phyloP scores from a whole-genome alignment of 1,140 invertebrate species.

The Venturia canescens region DNA sequence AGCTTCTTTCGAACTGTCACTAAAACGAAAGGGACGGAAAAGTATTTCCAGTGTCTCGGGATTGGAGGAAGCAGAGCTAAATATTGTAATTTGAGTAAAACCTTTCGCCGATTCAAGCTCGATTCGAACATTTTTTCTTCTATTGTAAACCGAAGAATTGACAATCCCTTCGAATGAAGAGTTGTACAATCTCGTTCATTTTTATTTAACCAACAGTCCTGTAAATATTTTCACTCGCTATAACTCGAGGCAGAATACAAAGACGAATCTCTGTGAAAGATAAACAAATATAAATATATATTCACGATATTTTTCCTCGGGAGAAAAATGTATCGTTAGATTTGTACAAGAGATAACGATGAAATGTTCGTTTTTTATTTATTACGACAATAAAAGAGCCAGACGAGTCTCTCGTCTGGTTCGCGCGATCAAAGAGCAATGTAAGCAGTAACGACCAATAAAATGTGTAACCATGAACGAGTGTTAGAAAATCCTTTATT shows the following conservation, averaged over 20 bases:
- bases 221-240: background rate
- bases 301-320: slow-evolving; percentile 23
- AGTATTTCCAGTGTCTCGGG: too few species aligned
- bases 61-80: too few species aligned
- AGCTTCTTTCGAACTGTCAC: too few species aligned
- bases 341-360: slow-evolving; percentile 9
- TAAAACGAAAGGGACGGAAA: too few species aligned
- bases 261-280: slow-evolving; percentile 15
- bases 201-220: background rate
- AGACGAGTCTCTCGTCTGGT: background rate
- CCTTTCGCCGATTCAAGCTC: too few species aligned
- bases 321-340: slow-evolving; percentile 21
- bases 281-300: too few species aligned
- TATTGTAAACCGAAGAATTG: too few species aligned
- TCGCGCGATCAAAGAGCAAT: background rate
- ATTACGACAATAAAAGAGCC: background rate
- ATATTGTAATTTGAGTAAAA: too few species aligned
- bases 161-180: too few species aligned
- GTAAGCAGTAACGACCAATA: slow-evolving; percentile 2
- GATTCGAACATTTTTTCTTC: too few species aligned
- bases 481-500: too few species aligned
- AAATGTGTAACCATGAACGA: background rate
- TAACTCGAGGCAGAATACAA: background rate
- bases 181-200: too few species aligned
- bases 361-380: background rate